Evolutionary conservation across 2,113 vertebrate genomes (phyloP).

Genomic region (Pavo muticus): DNA sequence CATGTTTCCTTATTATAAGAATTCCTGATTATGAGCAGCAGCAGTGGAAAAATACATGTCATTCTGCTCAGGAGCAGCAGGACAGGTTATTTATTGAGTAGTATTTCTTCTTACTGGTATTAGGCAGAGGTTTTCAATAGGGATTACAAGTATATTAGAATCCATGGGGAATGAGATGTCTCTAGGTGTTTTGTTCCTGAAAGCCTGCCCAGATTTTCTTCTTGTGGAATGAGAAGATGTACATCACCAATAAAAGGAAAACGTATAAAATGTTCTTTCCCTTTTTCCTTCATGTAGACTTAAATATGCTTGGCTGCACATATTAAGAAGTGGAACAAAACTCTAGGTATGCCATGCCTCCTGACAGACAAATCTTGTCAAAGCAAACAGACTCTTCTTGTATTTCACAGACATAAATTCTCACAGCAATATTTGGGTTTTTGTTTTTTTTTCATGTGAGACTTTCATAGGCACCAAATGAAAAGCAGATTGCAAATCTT

Average conservation of each 20-base stretch:
- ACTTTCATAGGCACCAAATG: not conserved
- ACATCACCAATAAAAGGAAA: not conserved
- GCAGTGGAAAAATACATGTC: not conserved
- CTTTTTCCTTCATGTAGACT: not conserved
- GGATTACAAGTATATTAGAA: not conserved
- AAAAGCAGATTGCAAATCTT: not conserved
- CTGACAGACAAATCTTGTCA: not conserved
- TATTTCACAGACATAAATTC: not conserved
- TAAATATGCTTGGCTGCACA: not conserved
- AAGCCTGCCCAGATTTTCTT: not conserved
- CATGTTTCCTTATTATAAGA: not conserved
- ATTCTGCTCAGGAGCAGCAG: not conserved
- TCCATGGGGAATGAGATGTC: not conserved
- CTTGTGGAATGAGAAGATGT: not conserved
- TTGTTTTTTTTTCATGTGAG: not conserved
- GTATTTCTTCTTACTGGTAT: not conserved
- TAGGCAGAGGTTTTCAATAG: not conserved
- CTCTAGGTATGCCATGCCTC: not conserved
- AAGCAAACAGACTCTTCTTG: not conserved
- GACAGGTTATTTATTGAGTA: not conserved
- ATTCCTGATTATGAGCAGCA: not conserved
- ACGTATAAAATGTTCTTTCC: not conserved
- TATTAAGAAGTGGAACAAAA: not conserved
- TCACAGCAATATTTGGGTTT: not conserved
- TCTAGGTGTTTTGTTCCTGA: not conserved